Base-by-base conservation (phyloP, 2,113 vertebrate genomes). In the Argyrosomus japonicus region DNA sequence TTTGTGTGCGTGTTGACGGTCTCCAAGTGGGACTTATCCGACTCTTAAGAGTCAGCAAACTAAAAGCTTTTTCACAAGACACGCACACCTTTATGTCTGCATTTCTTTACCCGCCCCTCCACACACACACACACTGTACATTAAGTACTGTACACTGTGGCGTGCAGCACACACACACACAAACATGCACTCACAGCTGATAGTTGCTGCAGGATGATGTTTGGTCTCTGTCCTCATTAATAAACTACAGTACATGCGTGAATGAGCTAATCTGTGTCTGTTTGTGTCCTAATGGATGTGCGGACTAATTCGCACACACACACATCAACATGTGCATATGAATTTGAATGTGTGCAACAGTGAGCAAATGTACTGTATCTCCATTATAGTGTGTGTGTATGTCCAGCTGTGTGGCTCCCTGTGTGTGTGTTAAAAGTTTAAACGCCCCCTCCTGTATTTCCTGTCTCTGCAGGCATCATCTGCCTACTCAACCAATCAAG, bases 401-500 rank as follows among this genome's bases (percentile, higher is more conserved):
- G 58, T 75, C 21, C 60, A 63, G 40, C 29, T 75, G 29, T 6
- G 27, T 15, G 56, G 21, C 56, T 62, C 36, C 4, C 21, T 36
- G 14, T 19, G 8, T 73, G 43, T 50, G 51, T 60, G 32, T 50
- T 72, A 1, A 77, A 84, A 74, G 67, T 85, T 84, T 67, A 77
- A 87, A 89, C 27, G 19, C 54, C 73, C 60, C 72, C 81, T 75
- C 60, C 77, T 69, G 50, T 69, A 68, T 74, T 83, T 84, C 77
- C 73, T 75, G 64, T 75, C 77, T 88, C 84, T 74, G 53, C n/a
- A 64, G 82, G 79, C 86, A 82, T 82, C 81, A 75, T 88, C 79
- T 81, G 88, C 82, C 77, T 61, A 92, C 88, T 90, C 90, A 82
- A 83, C 89, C 93, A 93, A 93, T 90, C 88, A 84, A 62, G 86